Conservation (phyloP, 2,888 invertebrate species). For the Gisinianus flammeolus region DNA sequence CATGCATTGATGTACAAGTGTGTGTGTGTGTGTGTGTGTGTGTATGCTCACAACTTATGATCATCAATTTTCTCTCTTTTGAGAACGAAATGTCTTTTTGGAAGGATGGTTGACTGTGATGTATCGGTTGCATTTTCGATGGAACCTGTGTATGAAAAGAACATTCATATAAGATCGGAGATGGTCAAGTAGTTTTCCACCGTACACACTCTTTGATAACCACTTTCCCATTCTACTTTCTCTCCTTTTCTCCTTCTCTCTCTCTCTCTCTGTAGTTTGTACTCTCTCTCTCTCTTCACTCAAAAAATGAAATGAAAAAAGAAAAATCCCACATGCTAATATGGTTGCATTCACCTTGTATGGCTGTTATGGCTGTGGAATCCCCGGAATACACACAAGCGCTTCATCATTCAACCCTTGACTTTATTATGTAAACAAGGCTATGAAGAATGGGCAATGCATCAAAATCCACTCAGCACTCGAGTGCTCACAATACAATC, state of each 20-base stretch:
- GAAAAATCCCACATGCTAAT: neutral
- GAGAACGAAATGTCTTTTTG: constrained; percentile 34
- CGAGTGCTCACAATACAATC: neutral
- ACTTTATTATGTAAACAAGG: constrained; percentile 31
- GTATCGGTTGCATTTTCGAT: constrained; percentile 48
- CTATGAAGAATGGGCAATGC: neutral
- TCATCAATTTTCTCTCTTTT: constrained; percentile 44
- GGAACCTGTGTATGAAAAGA: constrained; percentile 39
- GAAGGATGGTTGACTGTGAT: constrained; percentile 47
- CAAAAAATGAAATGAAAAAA: neutral
- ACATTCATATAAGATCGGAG: constrained; percentile 35
- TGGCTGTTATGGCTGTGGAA: neutral
- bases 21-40: neutral
- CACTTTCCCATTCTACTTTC: constrained; percentile 29
- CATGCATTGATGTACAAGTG: neutral
- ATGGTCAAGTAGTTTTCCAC: constrained; percentile 38
- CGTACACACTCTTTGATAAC: constrained; percentile 9
- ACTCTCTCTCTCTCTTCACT: neutral
- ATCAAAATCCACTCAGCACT: constrained; percentile 5
- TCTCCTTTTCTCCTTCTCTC: constrained; percentile 17
- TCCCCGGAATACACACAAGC: constrained; percentile 21
- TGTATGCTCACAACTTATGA: constrained; percentile 23
- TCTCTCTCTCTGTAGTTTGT: neutral
- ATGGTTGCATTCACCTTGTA: neutral
- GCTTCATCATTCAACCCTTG: constrained; percentile 36